A percentile compares a stretch with the other conserved stretches of the same genome.
These are phyloP conservation scores for Drosophila prostipennis DNA, from an alignment of 2,888 invertebrate species.

Conservation along the genomic window DNA sequence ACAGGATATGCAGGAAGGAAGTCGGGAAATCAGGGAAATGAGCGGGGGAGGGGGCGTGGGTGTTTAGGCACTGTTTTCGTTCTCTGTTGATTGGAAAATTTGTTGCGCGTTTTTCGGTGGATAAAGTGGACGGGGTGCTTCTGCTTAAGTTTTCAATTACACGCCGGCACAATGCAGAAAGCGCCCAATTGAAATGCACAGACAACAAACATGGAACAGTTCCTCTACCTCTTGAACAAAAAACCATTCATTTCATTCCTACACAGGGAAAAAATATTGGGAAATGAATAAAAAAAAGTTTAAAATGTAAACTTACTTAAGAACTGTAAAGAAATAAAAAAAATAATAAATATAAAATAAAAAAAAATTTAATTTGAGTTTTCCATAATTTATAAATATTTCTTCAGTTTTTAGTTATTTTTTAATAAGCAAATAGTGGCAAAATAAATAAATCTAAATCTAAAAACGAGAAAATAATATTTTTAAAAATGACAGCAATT, in stretches of 20 bases:
- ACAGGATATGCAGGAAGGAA: conserved; percentile 62
- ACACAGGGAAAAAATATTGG: not conserved
- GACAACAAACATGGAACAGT: conserved; percentile 54
- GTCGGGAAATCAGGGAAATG: conserved; percentile 25
- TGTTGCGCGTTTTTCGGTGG: conserved; percentile 48
- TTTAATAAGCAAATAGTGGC: no score
- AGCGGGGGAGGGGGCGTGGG: conserved; percentile 4
- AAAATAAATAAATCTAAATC: no score
- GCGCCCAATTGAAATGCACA: conserved; percentile 65
- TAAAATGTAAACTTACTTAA: not conserved
- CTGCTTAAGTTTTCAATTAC: conserved; percentile 77
- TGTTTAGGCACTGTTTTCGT: conserved; percentile 36
- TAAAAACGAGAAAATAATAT: no score
- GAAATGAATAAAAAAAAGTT: not conserved
- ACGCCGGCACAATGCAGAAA: conserved; percentile 59
- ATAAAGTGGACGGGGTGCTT: conserved; percentile 3
- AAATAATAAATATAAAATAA: no score
- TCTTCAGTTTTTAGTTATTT: no score
- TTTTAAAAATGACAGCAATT: no score
- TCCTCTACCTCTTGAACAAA: conserved; percentile 7
- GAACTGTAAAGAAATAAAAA: no score
- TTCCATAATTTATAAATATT: no score
- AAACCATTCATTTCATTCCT: not conserved
- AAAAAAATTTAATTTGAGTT: no score
- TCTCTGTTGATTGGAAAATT: conserved; percentile 64